Evolutionary conservation across 2,797 vertebrate species (phyloP), one percentile per base, ranked within the genome.

Genomic region (Rhinella marina): DNA sequence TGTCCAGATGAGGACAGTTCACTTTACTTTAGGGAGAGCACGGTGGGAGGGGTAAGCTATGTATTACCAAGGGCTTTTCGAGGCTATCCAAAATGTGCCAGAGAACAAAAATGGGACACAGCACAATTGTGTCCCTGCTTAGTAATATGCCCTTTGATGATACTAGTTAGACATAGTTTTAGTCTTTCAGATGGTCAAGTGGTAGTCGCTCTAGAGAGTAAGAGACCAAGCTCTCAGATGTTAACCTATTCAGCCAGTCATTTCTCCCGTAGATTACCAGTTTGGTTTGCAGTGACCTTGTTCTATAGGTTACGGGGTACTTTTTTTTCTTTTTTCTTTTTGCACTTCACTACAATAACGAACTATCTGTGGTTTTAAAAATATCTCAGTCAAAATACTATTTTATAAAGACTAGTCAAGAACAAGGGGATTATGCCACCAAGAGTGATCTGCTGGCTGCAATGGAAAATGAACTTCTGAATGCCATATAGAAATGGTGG

Each of bases 51-150:
- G 27, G 21, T n/a, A 57, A 86, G 29, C 54, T 50, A 16, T 86
- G 84, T 82, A 86, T 70, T 86, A 70, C 59, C 61, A 86, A 89
- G 88, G 80, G 73, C 88, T 89, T 82, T 48, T 52, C 14, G 21
- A 86, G 41, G 8, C 56, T 77, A 66, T 59, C 54, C 52, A 86
- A 76, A 21, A 48, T 73, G 52, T 68, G 84, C 88, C 88, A 78
- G 84, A 78, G 73, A 85, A 82, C 75, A 78, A 76, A 82, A 79
- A 79, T 14, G 27, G 62, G 73, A 16, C 29, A 29, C 61, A 5
- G 16, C 57, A 84, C 68, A 10, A 68, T n/a, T 29, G 72, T 76
- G 57, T 52, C 70, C 48, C 61, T 27, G 29, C 32, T 78, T 68
- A 32, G 75, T 62, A 81, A 73, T 27, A 48, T 54, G 75, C 87